Percentiles rank a stretch among this genome's conserved stretches.
Conservation (phyloP, 2,888 invertebrate species). For the Oxyscelio sp. region DNA sequence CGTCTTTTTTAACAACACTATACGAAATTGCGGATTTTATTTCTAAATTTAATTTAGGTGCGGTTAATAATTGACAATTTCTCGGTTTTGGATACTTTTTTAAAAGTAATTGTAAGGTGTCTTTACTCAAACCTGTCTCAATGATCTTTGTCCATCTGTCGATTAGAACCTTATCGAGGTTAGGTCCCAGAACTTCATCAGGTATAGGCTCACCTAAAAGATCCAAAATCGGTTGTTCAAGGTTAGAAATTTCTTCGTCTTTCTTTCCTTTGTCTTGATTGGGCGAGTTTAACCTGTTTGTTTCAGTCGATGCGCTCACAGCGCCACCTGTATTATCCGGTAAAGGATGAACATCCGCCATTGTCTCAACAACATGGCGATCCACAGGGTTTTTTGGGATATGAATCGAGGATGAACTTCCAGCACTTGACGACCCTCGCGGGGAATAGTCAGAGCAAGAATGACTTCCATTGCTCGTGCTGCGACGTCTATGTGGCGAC, state of each 20-base stretch:
- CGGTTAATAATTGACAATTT: background rate
- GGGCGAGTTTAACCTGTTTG: no score
- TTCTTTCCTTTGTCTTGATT: no score
- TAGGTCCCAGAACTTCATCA: background rate
- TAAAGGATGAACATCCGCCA: no score
- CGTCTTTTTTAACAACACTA: conserved; percentile 15
- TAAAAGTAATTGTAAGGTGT: background rate
- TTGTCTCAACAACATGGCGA: background rate
- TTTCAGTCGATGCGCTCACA: no score
- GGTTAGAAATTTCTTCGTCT: background rate
- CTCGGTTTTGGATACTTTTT: conserved; percentile 17
- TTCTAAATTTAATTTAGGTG: conserved; percentile 1
- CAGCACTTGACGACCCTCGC: conserved; percentile 3
- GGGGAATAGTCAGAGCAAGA: conserved; percentile 1
- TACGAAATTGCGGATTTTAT: conserved; percentile 16
- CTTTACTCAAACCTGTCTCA: background rate
- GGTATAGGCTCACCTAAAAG: background rate
- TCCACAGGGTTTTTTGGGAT: background rate
- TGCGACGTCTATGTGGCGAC: background rate
- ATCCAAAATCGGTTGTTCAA: background rate
- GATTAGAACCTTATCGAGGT: conserved; percentile 1
- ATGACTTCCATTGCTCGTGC: conserved; percentile 1
- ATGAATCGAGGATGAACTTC: background rate
- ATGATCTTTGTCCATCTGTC: background rate
- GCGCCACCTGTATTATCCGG: no score